phyloP scores from a whole-genome alignment of 1,140 invertebrate species.

The Bombus pyrosoma region DNA sequence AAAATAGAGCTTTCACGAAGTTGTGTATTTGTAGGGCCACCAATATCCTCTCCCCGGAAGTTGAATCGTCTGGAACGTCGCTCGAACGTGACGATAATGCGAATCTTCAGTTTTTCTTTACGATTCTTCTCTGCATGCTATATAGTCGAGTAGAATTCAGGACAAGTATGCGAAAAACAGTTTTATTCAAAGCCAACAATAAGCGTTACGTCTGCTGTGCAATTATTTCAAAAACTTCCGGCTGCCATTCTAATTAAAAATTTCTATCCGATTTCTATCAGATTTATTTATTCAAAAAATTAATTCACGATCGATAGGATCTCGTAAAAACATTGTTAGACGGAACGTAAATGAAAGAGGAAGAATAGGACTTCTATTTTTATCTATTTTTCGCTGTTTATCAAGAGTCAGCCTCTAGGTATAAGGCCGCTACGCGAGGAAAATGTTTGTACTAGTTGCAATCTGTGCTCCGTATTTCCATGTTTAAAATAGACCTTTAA shows the following conservation, averaged over 20 bases:
- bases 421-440: not conserved
- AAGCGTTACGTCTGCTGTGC: too few relatives aligned
- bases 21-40: conserved; percentile 36
- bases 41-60: conserved; percentile 53
- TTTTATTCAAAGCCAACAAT: not conserved
- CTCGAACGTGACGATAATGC: conserved; percentile 62
- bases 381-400: not conserved
- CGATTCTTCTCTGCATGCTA: conserved; percentile 5
- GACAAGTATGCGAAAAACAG: conserved; percentile 3
- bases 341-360: not conserved
- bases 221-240: not conserved
- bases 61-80: conserved; percentile 49
- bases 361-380: not conserved
- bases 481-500: not conserved
- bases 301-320: not conserved
- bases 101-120: conserved; percentile 40
- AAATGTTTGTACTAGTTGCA: conserved; percentile 8
- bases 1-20: conserved; percentile 32
- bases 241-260: not conserved
- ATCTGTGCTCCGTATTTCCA: conserved; percentile 21
- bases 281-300: not conserved
- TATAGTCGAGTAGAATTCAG: not conserved
- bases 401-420: not conserved
- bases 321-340: too few relatives aligned
- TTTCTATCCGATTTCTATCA: not conserved